Percentiles rank a stretch among this genome's conserved stretches.
phyloP scores from a whole-genome alignment of 2,797 vertebrate species.

The Acrossocheilus fasciatus region DNA sequence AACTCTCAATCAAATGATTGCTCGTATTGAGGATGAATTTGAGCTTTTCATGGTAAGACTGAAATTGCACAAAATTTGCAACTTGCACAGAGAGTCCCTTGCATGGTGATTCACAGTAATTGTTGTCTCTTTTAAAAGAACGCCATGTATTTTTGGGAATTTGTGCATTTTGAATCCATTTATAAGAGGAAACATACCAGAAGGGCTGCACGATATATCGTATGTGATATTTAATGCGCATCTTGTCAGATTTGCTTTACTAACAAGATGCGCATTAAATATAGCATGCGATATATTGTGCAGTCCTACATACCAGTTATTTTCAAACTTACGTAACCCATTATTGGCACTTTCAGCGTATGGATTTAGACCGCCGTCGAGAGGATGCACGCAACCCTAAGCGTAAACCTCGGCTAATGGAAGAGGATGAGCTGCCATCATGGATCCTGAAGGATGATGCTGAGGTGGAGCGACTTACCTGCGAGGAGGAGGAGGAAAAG shows the following conservation, averaged over 20 bases:
- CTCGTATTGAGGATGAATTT: slow-evolving; percentile 95
- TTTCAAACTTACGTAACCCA: neutral
- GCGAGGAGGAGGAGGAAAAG: slow-evolving; percentile 97
- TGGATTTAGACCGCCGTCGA: slow-evolving; percentile 95
- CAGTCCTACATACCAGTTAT: neutral
- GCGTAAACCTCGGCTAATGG: slow-evolving; percentile 94
- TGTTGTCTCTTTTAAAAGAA: neutral
- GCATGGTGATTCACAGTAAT: slow-evolving; percentile 23
- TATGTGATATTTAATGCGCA: no score
- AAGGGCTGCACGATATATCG: neutral
- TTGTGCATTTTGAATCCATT: neutral
- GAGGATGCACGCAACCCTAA: slow-evolving; percentile 96
- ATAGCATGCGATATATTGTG: no score
- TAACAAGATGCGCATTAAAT: no score
- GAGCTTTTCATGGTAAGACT: slow-evolving; percentile 95
- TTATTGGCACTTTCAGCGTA: slow-evolving; percentile 79
- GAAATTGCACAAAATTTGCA: neutral
- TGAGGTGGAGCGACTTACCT: slow-evolving; percentile 95
- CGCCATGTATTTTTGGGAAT: neutral
- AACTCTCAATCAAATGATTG: slow-evolving; percentile 99
- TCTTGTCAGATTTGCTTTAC: no score
- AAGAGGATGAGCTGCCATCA: slow-evolving; percentile 94
- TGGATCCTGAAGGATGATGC: slow-evolving; percentile 99
- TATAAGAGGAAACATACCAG: neutral
- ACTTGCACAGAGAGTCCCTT: neutral